Conservation (phyloP, 2,113 vertebrate species). For the Psilopogon haemacephalus region DNA sequence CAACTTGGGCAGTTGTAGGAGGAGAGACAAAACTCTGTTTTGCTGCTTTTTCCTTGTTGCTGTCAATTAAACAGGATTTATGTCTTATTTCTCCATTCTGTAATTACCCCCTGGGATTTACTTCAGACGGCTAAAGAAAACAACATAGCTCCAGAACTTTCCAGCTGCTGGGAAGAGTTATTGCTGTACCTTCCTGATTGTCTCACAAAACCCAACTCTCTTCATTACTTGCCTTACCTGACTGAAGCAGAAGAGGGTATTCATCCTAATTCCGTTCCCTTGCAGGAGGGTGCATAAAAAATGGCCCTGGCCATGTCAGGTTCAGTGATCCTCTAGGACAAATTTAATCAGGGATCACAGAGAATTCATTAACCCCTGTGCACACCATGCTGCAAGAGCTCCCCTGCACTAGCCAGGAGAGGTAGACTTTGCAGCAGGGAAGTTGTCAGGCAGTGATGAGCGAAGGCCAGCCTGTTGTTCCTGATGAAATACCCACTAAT, state of each 20-base stretch:
- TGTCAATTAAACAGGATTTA: conserved; percentile 78
- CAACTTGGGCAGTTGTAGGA: not conserved
- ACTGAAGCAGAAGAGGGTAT: conserved; percentile 32
- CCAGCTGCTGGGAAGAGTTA: conserved; percentile 69
- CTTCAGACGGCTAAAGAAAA: conserved; percentile 61
- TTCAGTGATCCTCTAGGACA: conserved; percentile 1
- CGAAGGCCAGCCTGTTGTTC: conserved; percentile 23
- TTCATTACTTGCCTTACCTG: conserved; percentile 62
- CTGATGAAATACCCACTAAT: conserved; percentile 12
- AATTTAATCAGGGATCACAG: conserved; percentile 8
- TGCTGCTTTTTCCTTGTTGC: not conserved
- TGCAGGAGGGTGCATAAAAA: conserved; percentile 11
- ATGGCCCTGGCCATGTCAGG: not conserved
- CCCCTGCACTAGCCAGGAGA: not conserved
- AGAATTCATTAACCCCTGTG: not conserved
- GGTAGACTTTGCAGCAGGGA: not conserved
- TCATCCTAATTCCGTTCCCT: conserved; percentile 20
- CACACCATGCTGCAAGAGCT: not conserved
- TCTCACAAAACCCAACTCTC: not conserved
- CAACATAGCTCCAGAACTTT: conserved; percentile 33
- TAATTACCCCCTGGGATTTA: conserved; percentile 75
- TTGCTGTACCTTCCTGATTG: conserved; percentile 41
- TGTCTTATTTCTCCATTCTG: conserved; percentile 58
- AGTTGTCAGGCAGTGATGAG: not conserved
- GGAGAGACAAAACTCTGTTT: not conserved